Percentiles rank a stretch among this genome's conserved stretches.
These are phyloP conservation scores for Lasioglossum morio DNA, from an alignment of 2,888 invertebrate species.

Conservation along the genomic window DNA sequence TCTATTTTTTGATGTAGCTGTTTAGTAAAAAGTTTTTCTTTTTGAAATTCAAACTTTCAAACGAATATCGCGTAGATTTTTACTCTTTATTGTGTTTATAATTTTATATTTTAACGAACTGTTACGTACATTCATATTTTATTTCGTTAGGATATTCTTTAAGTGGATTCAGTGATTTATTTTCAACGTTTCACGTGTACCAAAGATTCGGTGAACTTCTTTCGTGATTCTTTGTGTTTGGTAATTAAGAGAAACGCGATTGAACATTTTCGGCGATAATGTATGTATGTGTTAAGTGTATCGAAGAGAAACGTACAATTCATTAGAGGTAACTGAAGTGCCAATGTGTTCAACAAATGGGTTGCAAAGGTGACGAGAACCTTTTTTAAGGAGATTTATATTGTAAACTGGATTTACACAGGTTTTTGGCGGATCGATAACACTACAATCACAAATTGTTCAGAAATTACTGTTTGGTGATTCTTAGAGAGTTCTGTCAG, in stretches of 20 bases:
- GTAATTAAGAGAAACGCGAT: conserved; percentile 17
- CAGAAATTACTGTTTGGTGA: too few species aligned
- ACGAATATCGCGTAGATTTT: neutral
- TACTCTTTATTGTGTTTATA: neutral
- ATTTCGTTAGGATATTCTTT: conserved; percentile 24
- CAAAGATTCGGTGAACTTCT: neutral
- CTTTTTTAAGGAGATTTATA: conserved; percentile 41
- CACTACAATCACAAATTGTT: too few species aligned
- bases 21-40: neutral
- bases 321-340: conserved; percentile 65
- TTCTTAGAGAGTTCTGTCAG: too few species aligned
- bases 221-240: neutral
- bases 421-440: neutral
- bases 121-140: conserved; percentile 28
- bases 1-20: too few species aligned
- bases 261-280: conserved; percentile 40
- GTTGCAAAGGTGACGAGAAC: conserved; percentile 20
- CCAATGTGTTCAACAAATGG: conserved; percentile 73
- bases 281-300: conserved; percentile 38
- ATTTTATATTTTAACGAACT: conserved; percentile 20
- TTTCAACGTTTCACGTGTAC: neutral
- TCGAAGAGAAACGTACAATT: conserved; percentile 37
- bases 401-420: neutral
- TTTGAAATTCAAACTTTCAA: neutral
- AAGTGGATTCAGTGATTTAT: neutral